phyloP scores from a whole-genome alignment of 2,113 vertebrate genomes.

The Gyps fulvus region DNA sequence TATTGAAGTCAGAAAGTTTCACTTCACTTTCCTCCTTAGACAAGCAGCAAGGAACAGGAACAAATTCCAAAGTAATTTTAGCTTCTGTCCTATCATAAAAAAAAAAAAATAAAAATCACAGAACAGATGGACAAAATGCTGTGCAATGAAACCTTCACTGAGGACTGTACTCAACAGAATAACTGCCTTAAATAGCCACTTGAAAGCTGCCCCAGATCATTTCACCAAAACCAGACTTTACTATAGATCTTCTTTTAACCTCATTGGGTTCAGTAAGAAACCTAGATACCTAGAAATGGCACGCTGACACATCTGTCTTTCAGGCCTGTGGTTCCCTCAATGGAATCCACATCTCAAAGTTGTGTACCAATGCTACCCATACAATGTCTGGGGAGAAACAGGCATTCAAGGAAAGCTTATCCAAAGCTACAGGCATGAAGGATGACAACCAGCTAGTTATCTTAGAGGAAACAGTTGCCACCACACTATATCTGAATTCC shows the following conservation, averaged over 20 bases:
- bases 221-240: not conserved
- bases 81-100: not conserved
- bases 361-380: accelerated
- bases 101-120: not conserved
- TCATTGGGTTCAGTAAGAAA: not conserved
- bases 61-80: not conserved
- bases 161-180: not conserved
- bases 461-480: not conserved
- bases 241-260: not conserved
- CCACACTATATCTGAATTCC: not conserved
- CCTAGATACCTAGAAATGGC: not conserved
- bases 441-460: not conserved
- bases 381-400: not conserved
- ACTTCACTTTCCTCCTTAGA: not conserved
- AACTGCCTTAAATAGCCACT: not conserved
- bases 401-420: not conserved
- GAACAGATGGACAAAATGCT: slow-evolving; percentile 33
- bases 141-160: not conserved
- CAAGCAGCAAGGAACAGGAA: not conserved
- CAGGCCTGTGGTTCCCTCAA: not conserved
- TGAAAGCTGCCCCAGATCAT: not conserved
- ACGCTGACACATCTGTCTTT: not conserved
- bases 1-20: not conserved
- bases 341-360: not conserved
- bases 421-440: not conserved